phyloP scores from a whole-genome alignment of 2,797 vertebrate genomes.

The Phoebastria nigripes region DNA sequence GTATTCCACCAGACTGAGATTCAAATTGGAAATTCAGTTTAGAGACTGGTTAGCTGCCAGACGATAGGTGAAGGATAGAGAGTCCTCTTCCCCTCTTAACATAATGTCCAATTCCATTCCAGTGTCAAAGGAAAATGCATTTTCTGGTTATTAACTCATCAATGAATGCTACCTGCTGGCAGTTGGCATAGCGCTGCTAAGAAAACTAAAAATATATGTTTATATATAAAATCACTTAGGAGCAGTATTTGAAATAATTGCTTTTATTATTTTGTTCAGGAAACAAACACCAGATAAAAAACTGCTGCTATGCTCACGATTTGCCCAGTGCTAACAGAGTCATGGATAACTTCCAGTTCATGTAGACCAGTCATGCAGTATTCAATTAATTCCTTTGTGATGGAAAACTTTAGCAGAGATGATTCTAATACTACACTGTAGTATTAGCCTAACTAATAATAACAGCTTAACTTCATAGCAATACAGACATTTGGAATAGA shows the following conservation, averaged over 20 bases:
- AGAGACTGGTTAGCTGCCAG: not conserved
- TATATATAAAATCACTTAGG: not conserved
- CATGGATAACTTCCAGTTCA: not conserved
- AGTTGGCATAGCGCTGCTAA: not conserved
- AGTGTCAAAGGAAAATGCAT: not conserved
- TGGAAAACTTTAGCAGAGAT: not conserved
- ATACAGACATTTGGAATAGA: not conserved
- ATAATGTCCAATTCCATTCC: not conserved
- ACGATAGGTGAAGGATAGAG: not conserved
- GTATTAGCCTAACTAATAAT: not conserved
- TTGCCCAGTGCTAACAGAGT: not conserved
- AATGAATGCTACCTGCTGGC: not conserved
- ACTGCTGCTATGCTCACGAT: not conserved
- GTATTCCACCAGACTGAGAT: not conserved
- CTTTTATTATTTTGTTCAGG: not conserved
- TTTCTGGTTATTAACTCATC: not conserved
- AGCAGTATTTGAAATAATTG: not conserved
- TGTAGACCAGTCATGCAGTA: not conserved
- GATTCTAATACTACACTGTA: not conserved
- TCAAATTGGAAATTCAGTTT: not conserved
- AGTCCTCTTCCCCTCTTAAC: not conserved
- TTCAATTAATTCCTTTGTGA: not conserved
- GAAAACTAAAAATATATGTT: not conserved
- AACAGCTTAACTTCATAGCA: not conserved
- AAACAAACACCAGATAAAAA: not conserved